Evolutionary conservation across 2,888 invertebrate species (phyloP).

Genomic region (Sphaeridia pumilis): DNA sequence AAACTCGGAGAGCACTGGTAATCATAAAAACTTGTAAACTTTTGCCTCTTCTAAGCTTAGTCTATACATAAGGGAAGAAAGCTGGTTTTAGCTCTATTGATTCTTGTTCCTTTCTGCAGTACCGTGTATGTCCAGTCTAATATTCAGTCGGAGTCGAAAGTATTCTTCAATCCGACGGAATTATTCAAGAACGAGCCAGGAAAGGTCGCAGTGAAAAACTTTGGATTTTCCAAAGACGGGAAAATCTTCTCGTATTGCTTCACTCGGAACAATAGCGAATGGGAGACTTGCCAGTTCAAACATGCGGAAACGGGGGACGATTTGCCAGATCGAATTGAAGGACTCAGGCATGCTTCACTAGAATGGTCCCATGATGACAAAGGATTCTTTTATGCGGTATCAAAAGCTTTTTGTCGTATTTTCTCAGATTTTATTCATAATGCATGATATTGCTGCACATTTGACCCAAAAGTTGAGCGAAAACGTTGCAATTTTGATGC

Average conservation of each 20-base stretch:
- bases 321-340: slow-evolving; percentile 10
- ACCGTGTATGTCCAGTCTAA: slow-evolving; percentile 1
- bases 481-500: neutral
- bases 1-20: neutral
- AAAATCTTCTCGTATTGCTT: slow-evolving; percentile 12
- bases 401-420: neutral
- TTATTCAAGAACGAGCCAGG: neutral
- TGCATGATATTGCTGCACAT: neutral
- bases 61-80: neutral
- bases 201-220: slow-evolving; percentile 1
- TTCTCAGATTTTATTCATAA: neutral
- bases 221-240: slow-evolving; percentile 10
- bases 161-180: slow-evolving; percentile 10
- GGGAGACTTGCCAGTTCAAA: slow-evolving; percentile 12
- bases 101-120: neutral
- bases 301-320: slow-evolving; percentile 1
- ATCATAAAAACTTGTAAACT: neutral
- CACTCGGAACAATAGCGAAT: slow-evolving; percentile 4
- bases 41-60: neutral
- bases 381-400: slow-evolving; percentile 15
- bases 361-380: slow-evolving; percentile 11
- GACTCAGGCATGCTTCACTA: slow-evolving; percentile 7
- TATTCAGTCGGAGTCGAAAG: slow-evolving; percentile 1
- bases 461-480: neutral
- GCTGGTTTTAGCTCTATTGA: neutral